phyloP scores from a whole-genome alignment of 2,888 invertebrate genomes.

The Synanthedon formicaeformis region DNA sequence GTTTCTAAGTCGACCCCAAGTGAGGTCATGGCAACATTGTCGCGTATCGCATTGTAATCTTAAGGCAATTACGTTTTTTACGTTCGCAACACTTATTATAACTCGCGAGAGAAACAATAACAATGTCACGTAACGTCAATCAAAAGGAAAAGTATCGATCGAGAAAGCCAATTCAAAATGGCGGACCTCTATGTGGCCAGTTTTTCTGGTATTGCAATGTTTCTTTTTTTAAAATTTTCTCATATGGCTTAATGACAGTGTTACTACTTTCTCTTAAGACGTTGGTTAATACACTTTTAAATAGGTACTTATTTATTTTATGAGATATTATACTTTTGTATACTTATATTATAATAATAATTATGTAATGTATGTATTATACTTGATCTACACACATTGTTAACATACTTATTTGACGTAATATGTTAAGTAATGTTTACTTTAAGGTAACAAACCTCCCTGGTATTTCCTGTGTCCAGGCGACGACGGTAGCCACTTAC shows the following conservation, averaged over 20 bases:
- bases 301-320: constrained; percentile 2
- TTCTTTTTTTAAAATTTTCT: not conserved
- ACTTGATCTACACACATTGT: no score
- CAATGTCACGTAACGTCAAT: constrained; percentile 3
- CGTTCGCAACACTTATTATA: not conserved
- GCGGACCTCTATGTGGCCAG: constrained; percentile 4
- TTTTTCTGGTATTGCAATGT: constrained; percentile 16
- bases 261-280: constrained; percentile 1
- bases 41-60: not conserved
- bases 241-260: not conserved
- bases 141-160: constrained; percentile 10
- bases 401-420: no score
- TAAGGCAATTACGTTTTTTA: not conserved
- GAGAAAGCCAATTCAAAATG: constrained; percentile 24
- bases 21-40: not conserved
- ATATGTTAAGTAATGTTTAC: no score
- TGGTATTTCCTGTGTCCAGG: no score
- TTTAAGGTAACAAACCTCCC: no score
- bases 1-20: not conserved
- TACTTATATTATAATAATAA: no score
- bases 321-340: no score
- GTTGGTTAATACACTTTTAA: constrained; percentile 2
- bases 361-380: no score
- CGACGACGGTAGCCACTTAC: no score
- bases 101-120: constrained; percentile 1